Evolutionary conservation across 2,113 vertebrate species (phyloP).

Genomic region (Cephalopterus ornatus): DNA sequence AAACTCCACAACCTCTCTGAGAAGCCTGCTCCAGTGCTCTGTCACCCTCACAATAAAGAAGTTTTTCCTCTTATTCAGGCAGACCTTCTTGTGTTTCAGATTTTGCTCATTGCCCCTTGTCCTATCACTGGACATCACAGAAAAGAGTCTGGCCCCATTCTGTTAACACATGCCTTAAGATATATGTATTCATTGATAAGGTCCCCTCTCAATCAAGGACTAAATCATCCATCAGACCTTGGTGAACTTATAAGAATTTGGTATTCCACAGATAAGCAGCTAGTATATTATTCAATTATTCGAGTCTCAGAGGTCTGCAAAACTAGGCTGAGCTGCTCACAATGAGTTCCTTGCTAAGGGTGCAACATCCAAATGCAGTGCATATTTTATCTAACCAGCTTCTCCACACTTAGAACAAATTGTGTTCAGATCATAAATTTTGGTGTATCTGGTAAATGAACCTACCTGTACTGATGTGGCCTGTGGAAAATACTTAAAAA

Average conservation of each 20-base stretch:
- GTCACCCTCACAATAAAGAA: background rate
- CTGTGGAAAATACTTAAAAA: background rate
- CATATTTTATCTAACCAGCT: background rate
- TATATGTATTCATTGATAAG: background rate
- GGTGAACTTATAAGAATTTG: background rate
- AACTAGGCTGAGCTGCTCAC: background rate
- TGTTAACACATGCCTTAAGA: background rate
- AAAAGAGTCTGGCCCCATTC: accelerated
- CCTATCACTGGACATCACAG: background rate
- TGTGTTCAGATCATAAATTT: background rate
- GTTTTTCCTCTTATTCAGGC: background rate
- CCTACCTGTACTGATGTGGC: background rate
- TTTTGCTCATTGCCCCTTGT: background rate
- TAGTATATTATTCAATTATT: background rate
- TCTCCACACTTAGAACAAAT: background rate
- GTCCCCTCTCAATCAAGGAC: background rate
- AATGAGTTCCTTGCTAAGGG: background rate
- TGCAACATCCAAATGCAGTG: background rate
- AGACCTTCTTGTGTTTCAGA: background rate
- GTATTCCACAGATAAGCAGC: background rate
- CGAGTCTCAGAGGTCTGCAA: background rate
- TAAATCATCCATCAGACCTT: background rate
- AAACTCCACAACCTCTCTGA: background rate
- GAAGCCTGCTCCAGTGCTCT: background rate
- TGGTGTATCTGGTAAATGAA: background rate